These are phyloP conservation scores for Hirtodrosophila alboralis DNA, from an alignment of 2,888 invertebrate species.

Conservation along the genomic window DNA sequence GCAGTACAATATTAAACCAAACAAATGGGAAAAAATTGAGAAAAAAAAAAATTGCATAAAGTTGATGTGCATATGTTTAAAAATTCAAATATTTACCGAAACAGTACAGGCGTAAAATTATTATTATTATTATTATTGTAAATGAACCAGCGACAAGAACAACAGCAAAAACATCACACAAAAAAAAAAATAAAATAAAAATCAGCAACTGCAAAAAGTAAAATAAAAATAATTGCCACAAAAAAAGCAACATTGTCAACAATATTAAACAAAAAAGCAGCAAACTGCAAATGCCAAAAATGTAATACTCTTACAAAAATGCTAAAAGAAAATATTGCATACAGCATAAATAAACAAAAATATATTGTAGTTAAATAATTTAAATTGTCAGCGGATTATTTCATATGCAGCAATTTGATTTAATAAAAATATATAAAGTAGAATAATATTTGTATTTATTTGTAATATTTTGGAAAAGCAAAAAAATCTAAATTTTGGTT, in stretches of 20 bases:
- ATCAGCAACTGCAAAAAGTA: constrained; percentile 21
- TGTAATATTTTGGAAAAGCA: no score
- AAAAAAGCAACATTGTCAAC: constrained; percentile 17
- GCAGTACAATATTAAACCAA: constrained; percentile 26
- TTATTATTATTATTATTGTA: constrained; percentile 69
- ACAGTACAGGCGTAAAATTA: constrained; percentile 63
- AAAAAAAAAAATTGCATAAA: constrained; percentile 31
- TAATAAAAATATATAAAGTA: no score
- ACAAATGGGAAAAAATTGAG: constrained; percentile 8
- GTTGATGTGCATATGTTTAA: constrained; percentile 69
- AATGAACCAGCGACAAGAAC: constrained; percentile 45
- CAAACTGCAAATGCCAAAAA: constrained; percentile 26
- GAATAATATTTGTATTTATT: no score
- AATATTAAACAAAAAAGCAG: constrained; percentile 32
- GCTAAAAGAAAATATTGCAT: no score
- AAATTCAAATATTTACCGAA: constrained; percentile 74
- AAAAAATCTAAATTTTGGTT: no score
- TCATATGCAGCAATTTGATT: no score
- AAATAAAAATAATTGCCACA: constrained; percentile 51
- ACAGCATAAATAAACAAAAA: no score
- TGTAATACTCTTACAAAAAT: no score
- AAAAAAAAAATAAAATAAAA: constrained; percentile 15
- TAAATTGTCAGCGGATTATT: no score
- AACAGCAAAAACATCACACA: constrained; percentile 13
- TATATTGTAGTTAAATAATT: no score